Evolutionary conservation across 2,888 invertebrate species (phyloP).

Genomic region (Lagria hirta): DNA sequence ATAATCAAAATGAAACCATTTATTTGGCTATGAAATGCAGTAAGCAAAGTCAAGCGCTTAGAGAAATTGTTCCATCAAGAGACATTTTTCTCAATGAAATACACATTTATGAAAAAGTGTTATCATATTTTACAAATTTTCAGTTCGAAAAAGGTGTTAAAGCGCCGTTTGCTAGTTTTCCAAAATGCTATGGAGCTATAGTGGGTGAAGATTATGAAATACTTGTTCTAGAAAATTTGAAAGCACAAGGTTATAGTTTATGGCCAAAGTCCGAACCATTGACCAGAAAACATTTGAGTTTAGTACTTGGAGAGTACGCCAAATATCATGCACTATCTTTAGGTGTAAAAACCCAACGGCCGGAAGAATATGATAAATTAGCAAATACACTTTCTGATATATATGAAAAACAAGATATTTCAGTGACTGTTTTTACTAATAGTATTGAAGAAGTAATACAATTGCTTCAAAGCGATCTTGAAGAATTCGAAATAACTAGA

Average conservation of each 20-base stretch:
- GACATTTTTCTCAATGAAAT: constrained; percentile 14
- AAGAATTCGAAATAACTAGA: no score
- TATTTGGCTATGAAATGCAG: constrained; percentile 17
- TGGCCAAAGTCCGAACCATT: constrained; percentile 33
- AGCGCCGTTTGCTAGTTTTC: constrained; percentile 6
- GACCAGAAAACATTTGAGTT: constrained; percentile 35
- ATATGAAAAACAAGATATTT: no score
- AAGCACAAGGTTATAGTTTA: constrained; percentile 29
- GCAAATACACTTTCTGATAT: no score
- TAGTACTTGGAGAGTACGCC: constrained; percentile 29
- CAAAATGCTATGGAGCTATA: constrained; percentile 15
- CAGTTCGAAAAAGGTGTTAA: constrained; percentile 1
- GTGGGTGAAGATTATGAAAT: constrained; percentile 1
- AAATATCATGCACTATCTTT: constrained; percentile 9
- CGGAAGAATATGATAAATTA: no score
- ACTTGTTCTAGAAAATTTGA: constrained; percentile 34
- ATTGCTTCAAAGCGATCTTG: no score
- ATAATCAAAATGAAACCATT: not conserved
- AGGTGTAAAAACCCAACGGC: constrained; percentile 3
- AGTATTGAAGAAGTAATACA: no score
- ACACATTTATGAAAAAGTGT: constrained; percentile 3
- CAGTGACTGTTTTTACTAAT: no score
- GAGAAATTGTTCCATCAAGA: constrained; percentile 3
- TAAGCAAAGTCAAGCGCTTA: constrained; percentile 7
- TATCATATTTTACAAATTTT: constrained; percentile 11